Evolutionary conservation across 1,140 invertebrate species (phyloP), one percentile per base, ranked within the genome.

Genomic region (Pseudoatta argentina): DNA sequence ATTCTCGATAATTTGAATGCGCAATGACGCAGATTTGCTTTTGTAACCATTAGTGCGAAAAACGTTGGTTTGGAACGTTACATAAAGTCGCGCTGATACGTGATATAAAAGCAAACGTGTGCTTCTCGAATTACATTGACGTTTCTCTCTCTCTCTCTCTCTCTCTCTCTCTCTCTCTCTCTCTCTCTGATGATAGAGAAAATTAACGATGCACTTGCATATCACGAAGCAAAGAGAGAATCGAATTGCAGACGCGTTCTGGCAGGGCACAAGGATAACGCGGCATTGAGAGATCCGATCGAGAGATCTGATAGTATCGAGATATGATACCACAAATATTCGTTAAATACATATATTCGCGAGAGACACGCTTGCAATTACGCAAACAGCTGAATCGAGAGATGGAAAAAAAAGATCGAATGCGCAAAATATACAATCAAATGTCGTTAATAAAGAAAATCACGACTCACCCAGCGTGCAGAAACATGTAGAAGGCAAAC

Each of bases 401-500:
- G 27, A 21, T 21, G 21, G 21, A 21, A 21, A 21, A 21, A 34
- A 1, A 48, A 14, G 8, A 48, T 10, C 48, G 48, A 10, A 7
- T 14, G 7, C 48, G 51, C 27, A 12, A 64, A 44, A 53, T 30
- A 66, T 44, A 16, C 30, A 21, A 76, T 63, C 55, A 18, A 27
- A 21, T 30, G 34, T 69, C 21, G 7, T 64, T 39, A 2, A 73
- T 61, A 24, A 67, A 67, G 21, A 83, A 59, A 24, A 53, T 55
- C 12, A 71, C 2, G 12, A 95, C 97, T 96, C 96, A 98, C 96
- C 98, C 98, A 21, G 98, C 98, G 95, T 99, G 99, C 91, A 99
- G 96, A 86, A 99, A 97, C 97, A 98, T 99, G 96, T 99, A 99
- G 89, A 98, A 97, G 86, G 99, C 95, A 95, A 99, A 99, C 92